Evolutionary conservation across 1,140 invertebrate genomes (phyloP).

Genomic region (Philotrypesis tridentata): DNA sequence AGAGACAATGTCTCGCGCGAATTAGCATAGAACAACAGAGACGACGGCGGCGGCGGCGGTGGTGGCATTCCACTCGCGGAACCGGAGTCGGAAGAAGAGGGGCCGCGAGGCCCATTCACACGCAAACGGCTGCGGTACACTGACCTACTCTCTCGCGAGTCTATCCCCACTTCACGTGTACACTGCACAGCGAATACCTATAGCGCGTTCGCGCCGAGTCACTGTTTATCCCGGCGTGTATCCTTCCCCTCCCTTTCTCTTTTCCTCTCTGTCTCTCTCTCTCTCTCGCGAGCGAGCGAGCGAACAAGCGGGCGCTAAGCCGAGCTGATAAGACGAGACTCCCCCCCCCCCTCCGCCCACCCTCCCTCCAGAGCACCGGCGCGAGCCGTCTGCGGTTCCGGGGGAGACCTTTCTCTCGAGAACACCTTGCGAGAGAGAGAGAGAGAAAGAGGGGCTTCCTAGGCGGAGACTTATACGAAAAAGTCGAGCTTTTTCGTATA

Average conservation of each 20-base stretch:
- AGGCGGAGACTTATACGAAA: too few relatives aligned
- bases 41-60: constrained; percentile 53
- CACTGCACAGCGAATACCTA: too few relatives aligned
- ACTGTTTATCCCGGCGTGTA: constrained; percentile 38
- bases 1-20: not conserved
- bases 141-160: constrained; percentile 72
- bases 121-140: constrained; percentile 68
- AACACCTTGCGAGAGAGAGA: too few relatives aligned
- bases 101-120: constrained; percentile 40
- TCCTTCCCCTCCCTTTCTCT: constrained; percentile 48
- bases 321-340: too few relatives aligned
- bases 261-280: constrained; percentile 23
- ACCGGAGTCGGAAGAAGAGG: constrained; percentile 67
- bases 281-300: not conserved
- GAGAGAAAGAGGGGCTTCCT: too few relatives aligned
- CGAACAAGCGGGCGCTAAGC: too few relatives aligned
- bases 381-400: not conserved
- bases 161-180: constrained; percentile 50
- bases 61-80: constrained; percentile 69
- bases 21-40: too few relatives aligned
- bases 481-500: too few relatives aligned
- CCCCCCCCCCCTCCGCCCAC: too few relatives aligned
- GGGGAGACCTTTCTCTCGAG: constrained; percentile 27
- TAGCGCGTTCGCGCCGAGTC: too few relatives aligned
- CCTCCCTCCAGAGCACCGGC: too few relatives aligned